Evolutionary conservation across 2,113 vertebrate genomes (phyloP).

Genomic region (Lasiurus cinereus): DNA sequence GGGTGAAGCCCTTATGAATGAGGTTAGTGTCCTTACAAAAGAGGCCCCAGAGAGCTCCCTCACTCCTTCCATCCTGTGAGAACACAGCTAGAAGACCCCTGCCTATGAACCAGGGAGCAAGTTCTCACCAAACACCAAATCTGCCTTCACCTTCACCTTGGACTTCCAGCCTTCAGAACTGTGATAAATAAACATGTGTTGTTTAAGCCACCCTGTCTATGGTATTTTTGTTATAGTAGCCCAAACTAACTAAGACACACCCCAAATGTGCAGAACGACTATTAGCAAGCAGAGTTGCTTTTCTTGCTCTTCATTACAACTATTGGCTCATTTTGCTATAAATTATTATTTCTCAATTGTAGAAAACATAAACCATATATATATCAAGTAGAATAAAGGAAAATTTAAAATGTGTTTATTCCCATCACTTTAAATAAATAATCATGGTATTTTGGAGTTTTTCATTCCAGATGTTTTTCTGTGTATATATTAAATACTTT

Average conservation of each 20-base stretch:
- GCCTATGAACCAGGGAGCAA: not conserved
- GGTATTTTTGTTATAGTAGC: not conserved
- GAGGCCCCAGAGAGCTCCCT: not conserved
- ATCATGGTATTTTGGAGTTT: not conserved
- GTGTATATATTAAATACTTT: not conserved
- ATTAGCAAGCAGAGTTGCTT: not conserved
- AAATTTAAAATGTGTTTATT: not conserved
- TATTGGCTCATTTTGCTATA: not conserved
- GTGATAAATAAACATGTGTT: not conserved
- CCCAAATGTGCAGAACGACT: not conserved
- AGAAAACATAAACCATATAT: not conserved
- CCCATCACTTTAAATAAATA: constrained; percentile 32
- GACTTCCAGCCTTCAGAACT: not conserved
- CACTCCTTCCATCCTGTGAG: not conserved
- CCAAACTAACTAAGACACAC: not conserved
- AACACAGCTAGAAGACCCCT: not conserved
- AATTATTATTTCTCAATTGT: not conserved
- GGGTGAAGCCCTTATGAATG: not conserved
- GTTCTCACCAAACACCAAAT: not conserved
- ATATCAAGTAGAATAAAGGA: not conserved
- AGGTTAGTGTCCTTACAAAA: not conserved
- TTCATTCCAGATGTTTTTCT: constrained; percentile 2
- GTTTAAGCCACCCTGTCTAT: not conserved
- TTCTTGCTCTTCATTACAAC: not conserved
- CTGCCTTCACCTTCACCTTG: not conserved